Percentiles rank a stretch among this genome's conserved stretches.
phyloP scores from a whole-genome alignment of 2,797 vertebrate species.

The Synaphobranchus kaupii region DNA sequence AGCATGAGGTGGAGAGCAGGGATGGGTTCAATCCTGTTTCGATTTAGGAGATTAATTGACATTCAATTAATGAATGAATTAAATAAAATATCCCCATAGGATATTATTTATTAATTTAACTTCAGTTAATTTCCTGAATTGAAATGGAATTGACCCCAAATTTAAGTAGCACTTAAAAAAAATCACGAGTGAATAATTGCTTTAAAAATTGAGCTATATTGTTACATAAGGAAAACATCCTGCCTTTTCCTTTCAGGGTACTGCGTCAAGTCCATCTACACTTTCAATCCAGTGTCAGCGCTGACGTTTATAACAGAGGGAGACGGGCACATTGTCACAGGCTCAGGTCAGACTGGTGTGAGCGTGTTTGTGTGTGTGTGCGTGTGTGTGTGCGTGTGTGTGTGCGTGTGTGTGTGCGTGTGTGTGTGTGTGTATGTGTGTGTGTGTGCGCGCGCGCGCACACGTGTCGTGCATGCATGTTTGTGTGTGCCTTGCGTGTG shows the following conservation, averaged over 20 bases:
- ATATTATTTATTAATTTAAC: not conserved
- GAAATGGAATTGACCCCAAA: not conserved
- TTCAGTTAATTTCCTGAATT: not conserved
- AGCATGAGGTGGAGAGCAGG: not conserved
- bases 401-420: not conserved
- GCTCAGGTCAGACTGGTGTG: constrained; percentile 65
- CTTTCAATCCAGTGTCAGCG: constrained; percentile 76
- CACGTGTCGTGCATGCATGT: too few species aligned
- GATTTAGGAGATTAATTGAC: not conserved
- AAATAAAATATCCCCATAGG: not conserved
- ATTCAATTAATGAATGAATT: not conserved
- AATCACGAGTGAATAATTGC: not conserved
- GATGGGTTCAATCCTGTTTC: too few species aligned
- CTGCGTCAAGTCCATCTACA: constrained; percentile 81
- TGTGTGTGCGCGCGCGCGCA: constrained; percentile 13
- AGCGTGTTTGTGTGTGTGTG: constrained; percentile 7
- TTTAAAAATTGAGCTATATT: not conserved
- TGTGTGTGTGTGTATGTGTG: constrained; percentile 15
- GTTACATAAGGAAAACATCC: not conserved
- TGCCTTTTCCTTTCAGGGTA: constrained; percentile 65
- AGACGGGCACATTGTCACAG: constrained; percentile 72
- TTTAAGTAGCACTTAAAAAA: not conserved
- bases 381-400: not conserved
- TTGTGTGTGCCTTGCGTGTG: too few species aligned
- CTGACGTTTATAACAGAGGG: constrained; percentile 74